Evolutionary conservation across 2,888 invertebrate genomes (phyloP).

Genomic region (Eremobia ochroleuca): DNA sequence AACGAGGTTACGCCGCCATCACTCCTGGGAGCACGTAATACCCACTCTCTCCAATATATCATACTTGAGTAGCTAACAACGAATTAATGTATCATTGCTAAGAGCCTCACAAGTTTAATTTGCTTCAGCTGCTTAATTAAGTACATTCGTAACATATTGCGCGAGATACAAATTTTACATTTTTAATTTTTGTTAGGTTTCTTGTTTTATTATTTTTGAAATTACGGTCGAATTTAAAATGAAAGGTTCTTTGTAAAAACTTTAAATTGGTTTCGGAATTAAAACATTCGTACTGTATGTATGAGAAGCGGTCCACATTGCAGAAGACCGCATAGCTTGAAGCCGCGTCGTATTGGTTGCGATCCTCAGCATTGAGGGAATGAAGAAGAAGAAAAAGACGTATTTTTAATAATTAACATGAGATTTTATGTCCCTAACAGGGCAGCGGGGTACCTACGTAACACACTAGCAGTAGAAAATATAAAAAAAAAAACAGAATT

Average conservation of each 20-base stretch:
- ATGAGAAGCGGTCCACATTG: too few species aligned
- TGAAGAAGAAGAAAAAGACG: too few species aligned
- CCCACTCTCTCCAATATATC: conserved; percentile 53
- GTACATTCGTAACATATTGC: conserved; percentile 41
- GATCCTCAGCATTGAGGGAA: too few species aligned
- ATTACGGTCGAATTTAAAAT: background rate
- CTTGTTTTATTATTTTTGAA: conserved; percentile 26
- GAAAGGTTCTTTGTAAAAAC: background rate
- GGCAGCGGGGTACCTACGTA: too few species aligned
- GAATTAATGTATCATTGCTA: conserved; percentile 63
- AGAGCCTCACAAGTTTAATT: conserved; percentile 61
- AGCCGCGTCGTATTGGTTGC: too few species aligned
- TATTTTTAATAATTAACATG: background rate
- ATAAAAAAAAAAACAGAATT: too few species aligned
- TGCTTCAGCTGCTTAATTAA: conserved; percentile 59
- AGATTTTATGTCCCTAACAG: background rate
- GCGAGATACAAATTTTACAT: conserved; percentile 40
- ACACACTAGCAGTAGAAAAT: too few species aligned
- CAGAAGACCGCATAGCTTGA: too few species aligned
- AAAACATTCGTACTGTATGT: background rate
- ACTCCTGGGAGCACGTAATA: conserved; percentile 51
- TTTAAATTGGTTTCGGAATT: background rate
- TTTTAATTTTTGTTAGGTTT: conserved; percentile 32
- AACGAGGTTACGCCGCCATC: conserved; percentile 37
- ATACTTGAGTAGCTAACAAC: conserved; percentile 57